A percentile compares a stretch with the other conserved stretches of the same genome.
These are phyloP conservation scores for Recurvirostra avosetta DNA, from an alignment of 2,113 vertebrate species.

Conservation along the genomic window DNA sequence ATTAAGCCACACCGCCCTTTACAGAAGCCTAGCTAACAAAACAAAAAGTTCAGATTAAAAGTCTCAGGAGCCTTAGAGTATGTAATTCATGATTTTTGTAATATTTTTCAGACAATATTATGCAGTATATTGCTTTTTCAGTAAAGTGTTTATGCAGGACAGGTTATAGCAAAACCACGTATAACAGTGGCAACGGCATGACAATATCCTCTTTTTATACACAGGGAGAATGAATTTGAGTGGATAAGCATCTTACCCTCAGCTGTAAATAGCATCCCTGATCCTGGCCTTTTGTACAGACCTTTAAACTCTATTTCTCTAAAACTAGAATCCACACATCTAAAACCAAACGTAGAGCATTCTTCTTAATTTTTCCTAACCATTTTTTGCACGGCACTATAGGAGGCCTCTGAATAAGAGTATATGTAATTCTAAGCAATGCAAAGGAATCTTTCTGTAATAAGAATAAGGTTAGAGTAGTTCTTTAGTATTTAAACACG, in stretches of 20 bases:
- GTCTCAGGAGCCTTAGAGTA: not conserved
- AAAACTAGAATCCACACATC: not conserved
- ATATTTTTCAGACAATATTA: not conserved
- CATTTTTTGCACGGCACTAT: not conserved
- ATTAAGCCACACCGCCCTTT: not conserved
- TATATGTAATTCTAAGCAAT: not conserved
- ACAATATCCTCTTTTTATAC: not conserved
- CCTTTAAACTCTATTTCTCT: conserved; percentile 10
- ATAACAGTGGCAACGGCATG: not conserved
- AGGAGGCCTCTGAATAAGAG: not conserved
- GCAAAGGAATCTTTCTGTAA: not conserved
- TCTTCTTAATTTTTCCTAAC: not conserved
- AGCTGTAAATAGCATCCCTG: conserved; percentile 35
- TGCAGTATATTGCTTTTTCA: not conserved
- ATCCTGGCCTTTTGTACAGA: conserved; percentile 10
- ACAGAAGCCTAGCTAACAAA: not conserved
- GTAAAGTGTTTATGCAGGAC: not conserved
- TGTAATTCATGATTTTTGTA: not conserved
- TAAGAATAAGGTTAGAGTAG: not conserved
- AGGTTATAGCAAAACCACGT: not conserved
- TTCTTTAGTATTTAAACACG: not conserved
- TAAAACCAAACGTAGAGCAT: not conserved
- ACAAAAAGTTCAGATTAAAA: not conserved
- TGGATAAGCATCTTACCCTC: conserved; percentile 7
- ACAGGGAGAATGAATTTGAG: not conserved